Percentiles rank a stretch among this genome's conserved stretches.
Evolutionary conservation across 2,113 vertebrate genomes (phyloP).

Genomic region (Proteles cristata): DNA sequence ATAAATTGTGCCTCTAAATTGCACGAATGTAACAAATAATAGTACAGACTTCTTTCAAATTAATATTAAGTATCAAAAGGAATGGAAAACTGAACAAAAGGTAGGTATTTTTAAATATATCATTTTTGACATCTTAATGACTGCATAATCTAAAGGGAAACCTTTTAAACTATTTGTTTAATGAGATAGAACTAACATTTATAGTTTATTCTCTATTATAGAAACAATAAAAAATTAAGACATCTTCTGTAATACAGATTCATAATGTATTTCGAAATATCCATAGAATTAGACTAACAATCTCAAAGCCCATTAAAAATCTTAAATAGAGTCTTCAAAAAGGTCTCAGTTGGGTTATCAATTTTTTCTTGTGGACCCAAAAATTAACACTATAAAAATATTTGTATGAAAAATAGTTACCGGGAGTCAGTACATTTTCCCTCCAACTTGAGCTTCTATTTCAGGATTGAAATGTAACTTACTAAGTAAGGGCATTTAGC

Average conservation of each 20-base stretch:
- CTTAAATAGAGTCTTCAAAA: not conserved
- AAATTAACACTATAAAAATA: not conserved
- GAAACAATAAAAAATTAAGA: not conserved
- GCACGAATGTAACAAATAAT: not conserved
- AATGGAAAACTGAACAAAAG: not conserved
- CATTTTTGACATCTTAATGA: not conserved
- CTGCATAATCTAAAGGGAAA: not conserved
- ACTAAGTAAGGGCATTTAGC: not conserved
- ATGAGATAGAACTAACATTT: not conserved
- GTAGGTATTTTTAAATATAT: not conserved
- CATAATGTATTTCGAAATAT: conserved; percentile 6
- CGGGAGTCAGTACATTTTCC: not conserved
- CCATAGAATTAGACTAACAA: not conserved
- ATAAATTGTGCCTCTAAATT: not conserved
- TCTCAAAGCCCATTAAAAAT: conserved; percentile 33
- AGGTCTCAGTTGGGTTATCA: not conserved
- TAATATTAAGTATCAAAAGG: not conserved
- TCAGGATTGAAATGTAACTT: not conserved
- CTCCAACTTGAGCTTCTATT: not conserved
- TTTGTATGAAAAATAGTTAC: not conserved
- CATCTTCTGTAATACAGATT: not conserved
- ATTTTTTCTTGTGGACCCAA: not conserved
- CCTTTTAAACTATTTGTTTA: not conserved
- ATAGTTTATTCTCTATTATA: not conserved
- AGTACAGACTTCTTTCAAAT: not conserved